phyloP scores from a whole-genome alignment of 2,797 vertebrate species.

The Vultur gryphus region DNA sequence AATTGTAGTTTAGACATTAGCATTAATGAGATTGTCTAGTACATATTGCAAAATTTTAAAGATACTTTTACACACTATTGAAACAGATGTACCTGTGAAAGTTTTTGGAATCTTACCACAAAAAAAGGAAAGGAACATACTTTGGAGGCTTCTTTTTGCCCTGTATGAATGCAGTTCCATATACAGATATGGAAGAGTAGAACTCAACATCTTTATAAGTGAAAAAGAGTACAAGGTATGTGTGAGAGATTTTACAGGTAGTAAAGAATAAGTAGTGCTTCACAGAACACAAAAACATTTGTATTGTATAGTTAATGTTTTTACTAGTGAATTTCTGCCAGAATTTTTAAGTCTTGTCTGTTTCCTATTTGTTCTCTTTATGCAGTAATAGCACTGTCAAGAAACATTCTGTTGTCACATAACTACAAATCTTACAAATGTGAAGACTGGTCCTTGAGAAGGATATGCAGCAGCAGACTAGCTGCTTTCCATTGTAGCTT shows the following conservation, averaged over 20 bases:
- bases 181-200: conserved; percentile 87
- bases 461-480: background rate
- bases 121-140: conserved; percentile 71
- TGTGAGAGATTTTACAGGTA: background rate
- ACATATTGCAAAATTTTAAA: background rate
- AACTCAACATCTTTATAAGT: conserved; percentile 88
- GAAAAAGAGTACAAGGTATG: conserved; percentile 87
- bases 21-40: background rate
- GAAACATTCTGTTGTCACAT: background rate
- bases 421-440: background rate
- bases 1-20: background rate
- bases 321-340: background rate
- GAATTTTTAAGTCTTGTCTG: background rate
- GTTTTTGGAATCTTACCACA: conserved; percentile 83
- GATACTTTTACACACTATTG: background rate
- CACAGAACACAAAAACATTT: background rate
- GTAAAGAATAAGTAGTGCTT: background rate
- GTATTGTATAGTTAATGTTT: background rate
- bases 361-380: background rate
- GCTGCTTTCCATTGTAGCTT: background rate
- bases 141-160: conserved; percentile 85
- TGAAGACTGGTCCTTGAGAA: background rate
- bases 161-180: conserved; percentile 84
- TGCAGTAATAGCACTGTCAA: background rate
- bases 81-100: conserved; percentile 86